Percentiles rank a stretch among this genome's conserved stretches.
Evolutionary conservation across 2,888 invertebrate species (phyloP).

Genomic region (Keiferia lycopersicella): DNA sequence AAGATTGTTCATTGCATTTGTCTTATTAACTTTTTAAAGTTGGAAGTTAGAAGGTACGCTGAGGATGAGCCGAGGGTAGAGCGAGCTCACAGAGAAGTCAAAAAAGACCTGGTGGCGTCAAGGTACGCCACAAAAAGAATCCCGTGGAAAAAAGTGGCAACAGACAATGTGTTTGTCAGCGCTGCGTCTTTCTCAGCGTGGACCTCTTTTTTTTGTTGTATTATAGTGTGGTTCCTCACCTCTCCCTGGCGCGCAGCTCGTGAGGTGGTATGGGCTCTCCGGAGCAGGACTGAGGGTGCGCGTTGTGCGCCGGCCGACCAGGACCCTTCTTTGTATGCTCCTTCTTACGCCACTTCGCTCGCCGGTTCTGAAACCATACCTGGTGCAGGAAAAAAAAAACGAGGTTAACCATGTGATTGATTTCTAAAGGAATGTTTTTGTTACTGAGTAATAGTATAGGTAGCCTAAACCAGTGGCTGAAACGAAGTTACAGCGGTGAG

Average conservation of each 20-base stretch:
- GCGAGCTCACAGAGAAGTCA: no score
- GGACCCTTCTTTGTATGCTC: constrained; percentile 99
- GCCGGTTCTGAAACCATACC: constrained; percentile 99
- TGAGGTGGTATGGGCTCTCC: constrained; percentile 98
- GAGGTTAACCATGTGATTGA: not conserved
- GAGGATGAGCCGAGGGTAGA: no score
- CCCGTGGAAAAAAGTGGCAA: no score
- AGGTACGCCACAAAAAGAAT: no score
- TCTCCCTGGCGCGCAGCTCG: constrained; percentile 91
- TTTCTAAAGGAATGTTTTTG: no score
- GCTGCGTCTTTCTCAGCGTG: constrained; percentile 99
- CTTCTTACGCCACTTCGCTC: constrained; percentile 99
- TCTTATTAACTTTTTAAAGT: no score
- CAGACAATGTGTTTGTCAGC: no score
- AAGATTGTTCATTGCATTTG: not conserved
- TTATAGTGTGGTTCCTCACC: constrained; percentile 71
- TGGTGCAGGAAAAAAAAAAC: constrained; percentile 64
- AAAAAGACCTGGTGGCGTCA: no score
- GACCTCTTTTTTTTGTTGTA: constrained; percentile 89
- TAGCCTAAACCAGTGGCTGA: no score
- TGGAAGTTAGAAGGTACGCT: no score
- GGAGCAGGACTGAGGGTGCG: constrained; percentile 98
- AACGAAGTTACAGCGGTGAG: no score
- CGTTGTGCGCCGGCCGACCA: constrained; percentile 98
- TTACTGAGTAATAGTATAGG: no score